A percentile compares a stretch with the other conserved stretches of the same genome.
phyloP scores from a whole-genome alignment of 2,888 invertebrate genomes.

The Scaptomyza caliginosa region DNA sequence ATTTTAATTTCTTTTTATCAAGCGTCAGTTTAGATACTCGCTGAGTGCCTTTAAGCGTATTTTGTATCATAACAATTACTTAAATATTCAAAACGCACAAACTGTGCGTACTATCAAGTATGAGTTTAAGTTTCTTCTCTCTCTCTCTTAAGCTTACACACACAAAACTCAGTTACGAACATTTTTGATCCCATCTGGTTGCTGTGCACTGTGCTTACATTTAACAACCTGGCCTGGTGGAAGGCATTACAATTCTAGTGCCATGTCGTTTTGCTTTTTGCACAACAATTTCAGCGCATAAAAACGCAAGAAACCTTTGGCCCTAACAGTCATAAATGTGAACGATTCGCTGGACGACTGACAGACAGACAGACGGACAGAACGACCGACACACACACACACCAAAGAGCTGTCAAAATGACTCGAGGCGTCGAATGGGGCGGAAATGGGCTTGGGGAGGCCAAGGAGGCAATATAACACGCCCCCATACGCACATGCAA shows the following conservation, averaged over 20 bases:
- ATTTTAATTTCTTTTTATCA: not conserved
- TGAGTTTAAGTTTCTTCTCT: not conserved
- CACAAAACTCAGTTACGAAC: not conserved
- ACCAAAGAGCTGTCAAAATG: conserved; percentile 65
- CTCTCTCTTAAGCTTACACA: too few relatives aligned
- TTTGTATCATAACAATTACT: conserved; percentile 3
- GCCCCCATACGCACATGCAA: conserved; percentile 40
- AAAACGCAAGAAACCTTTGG: conserved; percentile 65
- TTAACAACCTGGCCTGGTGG: conserved; percentile 40
- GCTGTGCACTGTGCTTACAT: conserved; percentile 31
- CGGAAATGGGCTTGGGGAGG: conserved; percentile 3
- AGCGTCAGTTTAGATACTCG: not conserved
- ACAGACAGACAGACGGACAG: conserved; percentile 17
- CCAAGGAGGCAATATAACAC: conserved; percentile 32
- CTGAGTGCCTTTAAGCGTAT: not conserved
- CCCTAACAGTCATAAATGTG: conserved; percentile 67
- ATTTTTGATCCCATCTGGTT: conserved; percentile 21
- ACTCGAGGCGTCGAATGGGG: conserved; percentile 21
- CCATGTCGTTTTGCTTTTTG: conserved; percentile 46
- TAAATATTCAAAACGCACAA: not conserved
- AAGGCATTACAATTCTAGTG: conserved; percentile 32
- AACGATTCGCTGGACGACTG: conserved; percentile 51
- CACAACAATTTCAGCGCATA: conserved; percentile 52
- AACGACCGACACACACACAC: conserved; percentile 14
- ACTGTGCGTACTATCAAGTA: not conserved